Conservation (phyloP, 2,113 vertebrate species). For the Dipodomys ordii region DNA sequence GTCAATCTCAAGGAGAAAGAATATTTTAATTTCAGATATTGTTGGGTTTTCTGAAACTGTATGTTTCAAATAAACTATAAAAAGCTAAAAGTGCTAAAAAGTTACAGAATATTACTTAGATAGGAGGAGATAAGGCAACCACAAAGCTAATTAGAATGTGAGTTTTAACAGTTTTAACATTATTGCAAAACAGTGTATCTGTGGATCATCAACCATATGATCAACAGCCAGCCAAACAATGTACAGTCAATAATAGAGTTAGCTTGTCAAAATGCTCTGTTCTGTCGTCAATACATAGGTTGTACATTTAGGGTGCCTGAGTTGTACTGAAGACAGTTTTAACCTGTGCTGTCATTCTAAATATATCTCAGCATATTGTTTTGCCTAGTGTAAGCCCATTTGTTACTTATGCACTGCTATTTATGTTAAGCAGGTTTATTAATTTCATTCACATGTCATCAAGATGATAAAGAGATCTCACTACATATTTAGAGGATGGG, state of each 20-base stretch:
- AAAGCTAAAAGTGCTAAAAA: background rate
- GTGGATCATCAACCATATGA: background rate
- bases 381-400: background rate
- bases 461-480: background rate
- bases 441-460: conserved; percentile 3
- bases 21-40: conserved; percentile 48
- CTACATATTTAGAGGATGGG: background rate
- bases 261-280: too few species aligned
- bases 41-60: background rate
- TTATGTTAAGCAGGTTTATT: background rate
- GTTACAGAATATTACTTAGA: background rate
- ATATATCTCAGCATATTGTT: background rate
- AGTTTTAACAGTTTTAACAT: background rate
- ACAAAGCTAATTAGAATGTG: background rate
- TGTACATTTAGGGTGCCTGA: background rate
- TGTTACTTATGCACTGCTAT: background rate
- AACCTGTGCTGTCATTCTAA: background rate
- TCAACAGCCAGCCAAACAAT: background rate
- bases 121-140: background rate
- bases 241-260: background rate
- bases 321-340: background rate
- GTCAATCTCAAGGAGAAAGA: background rate
- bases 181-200: background rate
- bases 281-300: background rate
- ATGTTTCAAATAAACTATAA: conserved; percentile 24